These are phyloP conservation scores for Megamerina dolium DNA, from an alignment of 2,888 invertebrate species.

Conservation along the genomic window DNA sequence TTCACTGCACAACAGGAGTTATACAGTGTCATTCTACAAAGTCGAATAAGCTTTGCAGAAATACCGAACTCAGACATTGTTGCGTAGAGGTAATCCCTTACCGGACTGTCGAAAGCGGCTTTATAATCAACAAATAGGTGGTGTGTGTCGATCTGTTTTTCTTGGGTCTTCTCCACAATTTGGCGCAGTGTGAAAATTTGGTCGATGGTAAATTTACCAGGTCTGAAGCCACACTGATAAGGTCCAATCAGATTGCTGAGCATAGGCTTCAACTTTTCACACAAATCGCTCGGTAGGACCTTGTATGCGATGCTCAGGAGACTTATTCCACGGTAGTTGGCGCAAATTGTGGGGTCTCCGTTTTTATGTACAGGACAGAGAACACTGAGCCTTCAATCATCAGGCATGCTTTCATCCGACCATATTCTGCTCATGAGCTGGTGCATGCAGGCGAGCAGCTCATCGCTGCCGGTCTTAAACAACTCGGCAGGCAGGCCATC, in stretches of 20 bases:
- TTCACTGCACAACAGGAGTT: slow-evolving; percentile 2
- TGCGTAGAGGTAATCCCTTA: slow-evolving; percentile 6
- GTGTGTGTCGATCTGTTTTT: slow-evolving; percentile 7
- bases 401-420: neutral
- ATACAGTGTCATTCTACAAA: slow-evolving; percentile 8
- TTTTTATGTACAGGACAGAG: slow-evolving; percentile 2
- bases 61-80: slow-evolving; percentile 16
- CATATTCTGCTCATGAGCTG: slow-evolving; percentile 1
- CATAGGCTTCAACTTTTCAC: slow-evolving; percentile 8
- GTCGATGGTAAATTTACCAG: slow-evolving; percentile 1
- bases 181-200: slow-evolving; percentile 9
- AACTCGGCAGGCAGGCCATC: slow-evolving; percentile 5
- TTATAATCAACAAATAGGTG: slow-evolving; percentile 18
- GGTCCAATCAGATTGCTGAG: slow-evolving; percentile 5
- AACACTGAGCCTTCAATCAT: too few relatives aligned
- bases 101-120: slow-evolving; percentile 18
- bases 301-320: slow-evolving; percentile 3
- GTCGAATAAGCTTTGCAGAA: slow-evolving; percentile 10
- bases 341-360: neutral
- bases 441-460: slow-evolving; percentile 4
- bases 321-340: slow-evolving; percentile 7
- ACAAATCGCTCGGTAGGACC: slow-evolving; percentile 4
- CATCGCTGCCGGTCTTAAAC: slow-evolving; percentile 5
- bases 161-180: slow-evolving; percentile 8
- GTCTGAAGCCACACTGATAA: slow-evolving; percentile 9